Evolutionary conservation across 2,888 invertebrate species (phyloP), one percentile per base, ranked within the genome.

Genomic region (Ptychoptera albimana): DNA sequence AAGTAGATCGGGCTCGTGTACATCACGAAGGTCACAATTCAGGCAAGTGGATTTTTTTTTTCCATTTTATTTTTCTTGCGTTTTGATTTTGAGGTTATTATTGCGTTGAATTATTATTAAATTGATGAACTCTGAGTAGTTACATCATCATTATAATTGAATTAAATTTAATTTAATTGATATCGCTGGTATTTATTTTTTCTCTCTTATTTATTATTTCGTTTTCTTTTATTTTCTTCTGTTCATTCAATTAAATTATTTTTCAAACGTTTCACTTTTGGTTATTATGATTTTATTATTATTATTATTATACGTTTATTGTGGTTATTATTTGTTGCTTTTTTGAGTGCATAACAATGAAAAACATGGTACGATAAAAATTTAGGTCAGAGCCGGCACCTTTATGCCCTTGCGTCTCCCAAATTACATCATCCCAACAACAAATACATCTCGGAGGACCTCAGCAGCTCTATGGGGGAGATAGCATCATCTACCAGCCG

Each of bases 401-500:
- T 48, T 59, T 65, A 56, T 66, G 66, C 56, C 63, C 63, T 57
- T 64, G 63, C 51, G 49, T 62, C 60, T 56, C 61, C 60, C 42
- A 42, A 9, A 12, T 48, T 43, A 40, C 47, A 36, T 45, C 47
- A 41, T 49, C 49, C 37, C 48, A 56, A 55, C 59, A 57, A 56
- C 60, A 54, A 51, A 57, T 58, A 50, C 62, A 64, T 55, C 54
- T 31, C 31, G 31, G 31, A 40, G 53, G 64, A 63, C 63, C 65
- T 58, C 64, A 65, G 55, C 66, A 66, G 59, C 61, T 64, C 62
- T 57, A 60, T 58, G 63, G 62, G 59, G 57, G 60, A 69, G 69
- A 68, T 69, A 60, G 67, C 66, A 60, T 70, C 69, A 57, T 70
- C 70, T 65, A 68, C 57, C 68, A 69, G 61, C 63, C 72, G 66